Base-by-base conservation (phyloP, 2,797 vertebrate species). In the Malurus splendens region DNA sequence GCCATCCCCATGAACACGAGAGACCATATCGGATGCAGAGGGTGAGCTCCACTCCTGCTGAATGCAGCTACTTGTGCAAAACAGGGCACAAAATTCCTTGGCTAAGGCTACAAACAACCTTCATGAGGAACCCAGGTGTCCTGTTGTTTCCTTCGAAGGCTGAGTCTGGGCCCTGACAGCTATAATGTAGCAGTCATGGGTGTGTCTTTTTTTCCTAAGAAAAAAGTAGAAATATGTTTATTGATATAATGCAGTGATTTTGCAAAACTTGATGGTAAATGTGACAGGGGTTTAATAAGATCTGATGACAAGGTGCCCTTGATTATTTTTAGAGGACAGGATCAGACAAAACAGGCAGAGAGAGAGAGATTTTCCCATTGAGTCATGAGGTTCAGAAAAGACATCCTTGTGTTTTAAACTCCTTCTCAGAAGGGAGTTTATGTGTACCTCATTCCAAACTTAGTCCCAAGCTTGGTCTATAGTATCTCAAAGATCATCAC, bases 181-280 rank as follows among this genome's bases (percentile, higher is more conserved):
- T 62, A 2, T 11, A 39, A 32, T 0, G 0, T 12, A 65, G 28
- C 5, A 28, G 42, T 14, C 41, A 5, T 2, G 16, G 18, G 4
- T 19, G 22, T 41, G 22, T 47, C 25, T 9, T 33, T 30, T 48
- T 32, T 16, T 56, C 8, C 6, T 14, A 33, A 56, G 71, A 56
- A 56, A 45, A 32, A 87, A 33, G 38, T 6, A 75, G 18, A 20
- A 45, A 27, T 33, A 12, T 56, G 28, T 39, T 75, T 51, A 10
- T 45, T 51, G 14, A 33, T 56, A 25, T 7, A 56, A 75, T 22
- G 10, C 44, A n/a, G 20, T 30, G 17, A 30, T 75, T 62, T 56
- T 75, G 11, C 10, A 41, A 56, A 51, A 28, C 19, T 62, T 70
- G 24, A 8, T 51, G 18, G 28, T 44, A 45, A 51, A 39, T 22